Evolutionary conservation across 2,888 invertebrate genomes (phyloP).

Genomic region (Tubiluchus corallicola): DNA sequence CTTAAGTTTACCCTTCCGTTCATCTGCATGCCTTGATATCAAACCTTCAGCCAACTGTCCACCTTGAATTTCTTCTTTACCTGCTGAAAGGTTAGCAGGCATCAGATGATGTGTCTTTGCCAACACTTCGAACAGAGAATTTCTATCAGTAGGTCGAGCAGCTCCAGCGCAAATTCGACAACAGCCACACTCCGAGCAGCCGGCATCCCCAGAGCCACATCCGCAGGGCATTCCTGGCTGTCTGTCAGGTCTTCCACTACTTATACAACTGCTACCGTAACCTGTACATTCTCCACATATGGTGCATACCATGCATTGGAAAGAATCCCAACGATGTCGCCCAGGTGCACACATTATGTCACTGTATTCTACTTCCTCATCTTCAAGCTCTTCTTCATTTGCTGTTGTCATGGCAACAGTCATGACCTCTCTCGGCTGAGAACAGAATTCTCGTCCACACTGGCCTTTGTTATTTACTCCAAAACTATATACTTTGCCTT

Average conservation of each 20-base stretch:
- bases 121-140: too few relatives aligned
- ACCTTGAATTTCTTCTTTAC: too few relatives aligned
- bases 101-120: too few relatives aligned
- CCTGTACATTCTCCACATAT: slow-evolving; percentile 84
- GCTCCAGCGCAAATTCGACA: slow-evolving; percentile 67
- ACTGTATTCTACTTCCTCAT: slow-evolving; percentile 16
- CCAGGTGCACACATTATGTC: slow-evolving; percentile 42
- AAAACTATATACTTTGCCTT: slow-evolving; percentile 80
- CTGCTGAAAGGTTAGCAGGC: too few relatives aligned
- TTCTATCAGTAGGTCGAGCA: too few relatives aligned
- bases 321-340: slow-evolving; percentile 57
- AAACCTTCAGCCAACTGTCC: too few relatives aligned
- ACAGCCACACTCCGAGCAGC: slow-evolving; percentile 76
- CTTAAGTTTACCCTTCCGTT: too few relatives aligned
- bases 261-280: slow-evolving; percentile 62
- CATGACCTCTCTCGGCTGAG: slow-evolving; percentile 18
- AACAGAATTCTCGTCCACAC: slow-evolving; percentile 60
- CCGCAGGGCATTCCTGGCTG: slow-evolving; percentile 76
- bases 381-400: slow-evolving; percentile 27
- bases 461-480: slow-evolving; percentile 96
- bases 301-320: slow-evolving; percentile 71
- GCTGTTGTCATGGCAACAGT: slow-evolving; percentile 28
- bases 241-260: slow-evolving; percentile 52
- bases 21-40: too few relatives aligned
- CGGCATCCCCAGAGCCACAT: slow-evolving; percentile 86